Base-by-base conservation (phyloP, 2,797 vertebrate species). In the Micrastur ruficollis region DNA sequence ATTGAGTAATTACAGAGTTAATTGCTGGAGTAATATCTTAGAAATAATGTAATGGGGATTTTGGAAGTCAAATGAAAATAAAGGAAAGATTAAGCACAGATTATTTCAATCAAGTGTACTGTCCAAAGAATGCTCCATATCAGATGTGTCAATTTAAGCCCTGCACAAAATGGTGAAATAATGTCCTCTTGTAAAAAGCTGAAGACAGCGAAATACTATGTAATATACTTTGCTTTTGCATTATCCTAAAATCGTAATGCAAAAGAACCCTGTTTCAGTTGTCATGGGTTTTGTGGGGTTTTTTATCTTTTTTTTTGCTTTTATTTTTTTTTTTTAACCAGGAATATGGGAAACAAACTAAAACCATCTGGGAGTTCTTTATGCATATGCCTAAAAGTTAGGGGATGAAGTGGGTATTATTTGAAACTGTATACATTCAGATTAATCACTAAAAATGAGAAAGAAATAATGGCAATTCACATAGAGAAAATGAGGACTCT, bases 1-100 rank as follows among this genome's bases (percentile, higher is more conserved):
- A 27, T 58, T 38, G 84, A 44, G 25, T 71, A 73, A 70, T 90
- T 95, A 82, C 31, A 66, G 14, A 92, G 18, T 25, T 96, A 52
- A 40, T 91, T 94, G 72, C 55, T 84, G 23, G 52, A 93, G 36
- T 61, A 93, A 55, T 61, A 79, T 70, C 55, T 92, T 84, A 53
- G 88, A 92, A 96, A 74, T 55, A 61, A n/a, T 27, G 11, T 42
- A 82, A 81, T 76, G 52, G 20, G 2, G 16, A 94, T 95, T 91
- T 96, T 18, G 78, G 67, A 83, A 82, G 14, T 74, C 86, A 72
- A n/a, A 42, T 87, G 23, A 73, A 86, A 71, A 71, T 76, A 83
- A 81, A 58, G 53, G 32, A 73, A 86, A 66, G 25, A 66, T 83
- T 73, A 84, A 89, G 3, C 6, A 76, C 34, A 18, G 58, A 38